These are phyloP conservation scores for Drosophila teissieri DNA, from an alignment of 1,140 invertebrate genomes.

Conservation along the genomic window DNA sequence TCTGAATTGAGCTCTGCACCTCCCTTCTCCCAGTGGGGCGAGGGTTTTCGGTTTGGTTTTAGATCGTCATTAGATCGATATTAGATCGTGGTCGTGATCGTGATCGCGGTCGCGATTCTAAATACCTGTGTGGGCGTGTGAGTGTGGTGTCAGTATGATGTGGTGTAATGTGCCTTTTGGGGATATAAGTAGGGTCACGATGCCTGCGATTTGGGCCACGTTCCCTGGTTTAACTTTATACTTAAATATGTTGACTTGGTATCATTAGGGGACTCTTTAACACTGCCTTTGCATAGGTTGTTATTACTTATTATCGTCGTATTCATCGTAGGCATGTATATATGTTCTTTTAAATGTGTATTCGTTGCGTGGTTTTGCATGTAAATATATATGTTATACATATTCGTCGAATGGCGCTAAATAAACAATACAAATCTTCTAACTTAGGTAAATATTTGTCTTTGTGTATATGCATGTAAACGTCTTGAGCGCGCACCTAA, in stretches of 20 bases:
- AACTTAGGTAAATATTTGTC: constrained; percentile 42
- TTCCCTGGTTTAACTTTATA: constrained; percentile 34
- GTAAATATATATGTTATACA: constrained; percentile 51
- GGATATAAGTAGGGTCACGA: constrained; percentile 63
- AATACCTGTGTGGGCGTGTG: constrained; percentile 22
- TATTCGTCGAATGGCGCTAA: constrained; percentile 43
- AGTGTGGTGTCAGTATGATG: constrained; percentile 8
- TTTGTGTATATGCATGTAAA: constrained; percentile 37
- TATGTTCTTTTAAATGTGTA: constrained; percentile 43
- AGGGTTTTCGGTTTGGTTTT: not conserved
- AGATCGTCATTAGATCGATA: constrained; percentile 4
- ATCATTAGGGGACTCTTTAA: constrained; percentile 35
- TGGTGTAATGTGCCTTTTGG: constrained; percentile 58
- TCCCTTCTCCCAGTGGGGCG: constrained; percentile 2
- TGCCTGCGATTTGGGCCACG: constrained; percentile 38
- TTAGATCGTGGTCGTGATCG: not conserved
- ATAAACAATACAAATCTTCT: constrained; percentile 38
- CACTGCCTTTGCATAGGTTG: constrained; percentile 11
- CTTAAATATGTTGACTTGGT: constrained; percentile 41
- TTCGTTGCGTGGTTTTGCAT: constrained; percentile 57
- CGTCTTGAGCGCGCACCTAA: constrained; percentile 48
- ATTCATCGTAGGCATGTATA: constrained; percentile 38
- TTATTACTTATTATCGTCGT: constrained; percentile 42
- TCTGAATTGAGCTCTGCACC: constrained; percentile 8
- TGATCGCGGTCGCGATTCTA: constrained; percentile 5